Conservation (phyloP, 2,113 vertebrate genomes). For the Cephalopholis sonnerati region DNA sequence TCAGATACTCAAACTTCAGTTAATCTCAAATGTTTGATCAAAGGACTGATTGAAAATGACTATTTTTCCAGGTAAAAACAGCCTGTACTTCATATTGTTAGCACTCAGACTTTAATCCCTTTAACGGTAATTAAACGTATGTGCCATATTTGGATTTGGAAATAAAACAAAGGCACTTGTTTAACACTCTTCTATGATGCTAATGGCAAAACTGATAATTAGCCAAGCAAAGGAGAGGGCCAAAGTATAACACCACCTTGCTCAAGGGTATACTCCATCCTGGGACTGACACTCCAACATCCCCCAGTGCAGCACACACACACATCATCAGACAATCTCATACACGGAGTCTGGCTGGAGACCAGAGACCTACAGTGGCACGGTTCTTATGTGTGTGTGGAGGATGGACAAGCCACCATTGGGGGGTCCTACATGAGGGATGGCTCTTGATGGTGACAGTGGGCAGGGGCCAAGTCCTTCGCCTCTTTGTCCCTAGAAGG, state of each 20-base stretch:
- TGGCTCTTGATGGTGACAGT: conserved; percentile 57
- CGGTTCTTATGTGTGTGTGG: conserved; percentile 41
- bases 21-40: neutral
- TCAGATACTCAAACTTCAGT: neutral
- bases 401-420: conserved; percentile 31
- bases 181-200: neutral
- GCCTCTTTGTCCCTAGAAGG: conserved; percentile 74
- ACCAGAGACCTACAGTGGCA: conserved; percentile 49
- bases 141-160: neutral
- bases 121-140: neutral
- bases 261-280: conserved; percentile 69
- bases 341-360: conserved; percentile 45
- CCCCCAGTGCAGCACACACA: conserved; percentile 9
- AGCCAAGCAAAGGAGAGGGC: conserved; percentile 7
- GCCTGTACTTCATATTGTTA: neutral
- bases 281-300: conserved; percentile 39
- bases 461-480: conserved; percentile 56
- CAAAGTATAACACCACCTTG: conserved; percentile 56
- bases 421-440: conserved; percentile 78
- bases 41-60: neutral
- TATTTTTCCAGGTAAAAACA: neutral
- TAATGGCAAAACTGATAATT: conserved; percentile 1
- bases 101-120: neutral
- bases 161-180: neutral
- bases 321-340: neutral